phyloP scores from a whole-genome alignment of 2,888 invertebrate species.

The Timandra comae region DNA sequence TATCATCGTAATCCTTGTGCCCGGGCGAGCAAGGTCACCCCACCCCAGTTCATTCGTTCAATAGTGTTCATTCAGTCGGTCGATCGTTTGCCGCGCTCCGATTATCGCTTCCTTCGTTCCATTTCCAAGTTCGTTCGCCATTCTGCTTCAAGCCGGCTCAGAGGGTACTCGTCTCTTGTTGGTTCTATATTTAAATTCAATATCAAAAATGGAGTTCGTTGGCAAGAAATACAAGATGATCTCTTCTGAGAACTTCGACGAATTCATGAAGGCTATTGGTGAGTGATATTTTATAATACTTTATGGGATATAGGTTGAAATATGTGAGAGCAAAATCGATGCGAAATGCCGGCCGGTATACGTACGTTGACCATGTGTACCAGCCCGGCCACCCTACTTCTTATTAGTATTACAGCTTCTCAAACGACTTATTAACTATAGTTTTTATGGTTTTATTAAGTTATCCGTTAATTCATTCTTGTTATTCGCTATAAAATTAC shows the following conservation, averaged over 20 bases:
- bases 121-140: background rate
- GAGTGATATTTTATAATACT: constrained; percentile 52
- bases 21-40: background rate
- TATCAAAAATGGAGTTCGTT: constrained; percentile 60
- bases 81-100: background rate
- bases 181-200: constrained; percentile 23
- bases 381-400: background rate
- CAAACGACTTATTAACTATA: no score
- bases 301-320: constrained; percentile 17
- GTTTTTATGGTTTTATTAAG: no score
- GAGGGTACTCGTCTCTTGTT: constrained; percentile 28
- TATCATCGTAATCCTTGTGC: no score
- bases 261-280: constrained; percentile 92
- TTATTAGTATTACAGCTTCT: background rate
- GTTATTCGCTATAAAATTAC: no score
- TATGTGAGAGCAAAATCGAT: constrained; percentile 22
- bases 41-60: background rate
- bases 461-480: no score
- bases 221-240: constrained; percentile 90
- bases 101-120: background rate
- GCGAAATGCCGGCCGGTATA: constrained; percentile 51
- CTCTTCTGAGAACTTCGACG: constrained; percentile 90
- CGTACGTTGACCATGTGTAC: constrained; percentile 2
- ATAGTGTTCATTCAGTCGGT: background rate
- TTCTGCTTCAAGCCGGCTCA: constrained; percentile 43